Evolutionary conservation across 1,140 invertebrate genomes (phyloP).

Genomic region (Drosophila nannoptera): DNA sequence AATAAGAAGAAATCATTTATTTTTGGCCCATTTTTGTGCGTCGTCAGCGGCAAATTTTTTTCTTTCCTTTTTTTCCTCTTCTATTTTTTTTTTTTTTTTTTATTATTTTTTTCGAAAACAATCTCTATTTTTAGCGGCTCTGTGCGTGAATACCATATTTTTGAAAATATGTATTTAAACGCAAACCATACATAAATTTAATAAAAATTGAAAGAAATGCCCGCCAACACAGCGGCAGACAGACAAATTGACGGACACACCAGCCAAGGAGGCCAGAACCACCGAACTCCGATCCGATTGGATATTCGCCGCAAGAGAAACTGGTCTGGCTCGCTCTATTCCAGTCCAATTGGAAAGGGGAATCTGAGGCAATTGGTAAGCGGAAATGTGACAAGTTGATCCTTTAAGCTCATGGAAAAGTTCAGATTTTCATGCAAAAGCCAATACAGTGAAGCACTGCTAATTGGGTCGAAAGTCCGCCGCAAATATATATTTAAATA

Average conservation of each 20-base stretch:
- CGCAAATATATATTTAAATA: neutral
- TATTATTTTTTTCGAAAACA: constrained; percentile 74
- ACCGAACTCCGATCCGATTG: neutral
- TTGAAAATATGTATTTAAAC: constrained; percentile 63
- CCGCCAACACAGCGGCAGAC: constrained; percentile 17
- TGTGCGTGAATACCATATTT: constrained; percentile 77
- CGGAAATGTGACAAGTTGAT: too few species aligned
- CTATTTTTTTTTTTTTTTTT: constrained; percentile 65
- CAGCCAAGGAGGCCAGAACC: neutral
- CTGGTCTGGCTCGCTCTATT: neutral
- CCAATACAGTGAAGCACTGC: neutral
- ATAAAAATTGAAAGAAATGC: constrained; percentile 63
- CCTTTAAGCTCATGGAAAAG: too few species aligned
- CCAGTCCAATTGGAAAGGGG: neutral
- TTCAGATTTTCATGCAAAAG: too few species aligned
- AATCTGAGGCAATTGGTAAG: too few species aligned
- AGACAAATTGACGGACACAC: constrained; percentile 1
- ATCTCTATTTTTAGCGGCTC: constrained; percentile 61
- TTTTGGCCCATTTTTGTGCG: constrained; percentile 71
- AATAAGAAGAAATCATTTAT: constrained; percentile 45
- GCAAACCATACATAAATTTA: constrained; percentile 70
- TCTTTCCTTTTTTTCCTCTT: constrained; percentile 70
- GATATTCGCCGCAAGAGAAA: neutral
- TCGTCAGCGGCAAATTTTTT: constrained; percentile 65
- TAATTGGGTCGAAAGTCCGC: neutral